These are phyloP conservation scores for Atherinosoma microstoma DNA, from an alignment of 2,797 vertebrate genomes.

Conservation along the genomic window DNA sequence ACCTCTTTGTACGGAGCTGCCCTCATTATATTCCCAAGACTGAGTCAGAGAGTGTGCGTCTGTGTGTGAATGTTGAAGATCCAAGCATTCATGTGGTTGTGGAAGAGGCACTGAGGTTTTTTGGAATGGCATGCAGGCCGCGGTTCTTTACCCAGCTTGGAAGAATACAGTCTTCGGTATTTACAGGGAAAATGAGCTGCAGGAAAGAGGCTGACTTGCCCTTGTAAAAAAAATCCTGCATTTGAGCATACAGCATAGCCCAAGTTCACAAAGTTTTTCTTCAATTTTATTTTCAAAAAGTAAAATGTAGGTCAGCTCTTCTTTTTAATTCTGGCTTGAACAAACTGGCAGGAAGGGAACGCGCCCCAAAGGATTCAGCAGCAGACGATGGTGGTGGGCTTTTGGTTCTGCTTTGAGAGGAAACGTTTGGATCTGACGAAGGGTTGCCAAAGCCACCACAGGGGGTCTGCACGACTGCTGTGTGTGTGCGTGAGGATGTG, in stretches of 20 bases:
- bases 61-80: slow-evolving; percentile 32
- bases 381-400: slow-evolving; percentile 73
- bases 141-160: slow-evolving; percentile 38
- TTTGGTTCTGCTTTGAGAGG: slow-evolving; percentile 78
- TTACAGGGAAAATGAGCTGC: slow-evolving; percentile 15
- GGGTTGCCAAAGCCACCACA: slow-evolving; percentile 75
- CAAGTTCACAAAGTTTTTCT: slow-evolving; percentile 71
- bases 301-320: slow-evolving; percentile 81
- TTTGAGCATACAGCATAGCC: slow-evolving; percentile 41
- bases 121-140: slow-evolving; percentile 43
- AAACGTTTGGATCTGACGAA: slow-evolving; percentile 79
- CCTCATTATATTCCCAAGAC: slow-evolving; percentile 55
- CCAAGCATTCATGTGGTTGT: slow-evolving; percentile 52
- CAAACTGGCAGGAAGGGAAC: slow-evolving; percentile 79
- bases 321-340: slow-evolving; percentile 78
- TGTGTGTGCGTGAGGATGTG: slow-evolving; percentile 35
- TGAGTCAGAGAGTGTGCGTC: slow-evolving; percentile 25
- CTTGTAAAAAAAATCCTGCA: slow-evolving; percentile 16
- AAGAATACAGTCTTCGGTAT: slow-evolving; percentile 28
- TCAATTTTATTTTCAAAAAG: slow-evolving; percentile 46
- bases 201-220: slow-evolving; percentile 14
- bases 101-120: slow-evolving; percentile 50
- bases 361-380: slow-evolving; percentile 71
- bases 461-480: slow-evolving; percentile 67
- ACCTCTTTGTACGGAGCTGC: slow-evolving; percentile 57